phyloP scores from a whole-genome alignment of 2,888 invertebrate species.

The Eristalis tenax region DNA sequence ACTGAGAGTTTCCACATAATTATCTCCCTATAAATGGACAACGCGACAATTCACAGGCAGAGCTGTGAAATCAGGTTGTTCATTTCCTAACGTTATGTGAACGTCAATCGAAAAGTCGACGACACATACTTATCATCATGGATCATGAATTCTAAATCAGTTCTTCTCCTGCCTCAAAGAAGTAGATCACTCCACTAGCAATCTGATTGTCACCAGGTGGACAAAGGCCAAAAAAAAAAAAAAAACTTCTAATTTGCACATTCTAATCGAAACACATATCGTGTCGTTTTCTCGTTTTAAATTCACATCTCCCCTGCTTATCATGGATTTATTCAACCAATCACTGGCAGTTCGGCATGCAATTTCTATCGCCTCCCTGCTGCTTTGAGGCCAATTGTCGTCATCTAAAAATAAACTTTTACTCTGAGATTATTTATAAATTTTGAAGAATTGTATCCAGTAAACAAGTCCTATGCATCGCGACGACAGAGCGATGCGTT shows the following conservation, averaged over 20 bases:
- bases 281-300: background rate
- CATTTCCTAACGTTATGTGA: background rate
- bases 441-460: slow-evolving; percentile 1
- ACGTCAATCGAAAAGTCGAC: background rate
- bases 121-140: background rate
- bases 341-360: background rate
- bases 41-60: background rate
- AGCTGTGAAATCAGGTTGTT: background rate
- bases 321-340: background rate
- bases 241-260: background rate
- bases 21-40: background rate
- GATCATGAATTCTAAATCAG: background rate
- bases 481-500: background rate
- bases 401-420: slow-evolving; percentile 14
- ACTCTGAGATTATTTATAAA: background rate
- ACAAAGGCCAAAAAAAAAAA: too few species aligned
- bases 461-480: slow-evolving; percentile 30
- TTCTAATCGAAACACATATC: background rate
- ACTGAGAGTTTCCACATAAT: background rate
- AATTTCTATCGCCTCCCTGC: background rate
- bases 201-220: background rate
- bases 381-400: background rate
- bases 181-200: background rate
- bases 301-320: background rate
- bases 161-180: background rate